A percentile compares a stretch with the other conserved stretches of the same genome.
Evolutionary conservation across 2,888 invertebrate species (phyloP).

Genomic region (Macropis europaea): DNA sequence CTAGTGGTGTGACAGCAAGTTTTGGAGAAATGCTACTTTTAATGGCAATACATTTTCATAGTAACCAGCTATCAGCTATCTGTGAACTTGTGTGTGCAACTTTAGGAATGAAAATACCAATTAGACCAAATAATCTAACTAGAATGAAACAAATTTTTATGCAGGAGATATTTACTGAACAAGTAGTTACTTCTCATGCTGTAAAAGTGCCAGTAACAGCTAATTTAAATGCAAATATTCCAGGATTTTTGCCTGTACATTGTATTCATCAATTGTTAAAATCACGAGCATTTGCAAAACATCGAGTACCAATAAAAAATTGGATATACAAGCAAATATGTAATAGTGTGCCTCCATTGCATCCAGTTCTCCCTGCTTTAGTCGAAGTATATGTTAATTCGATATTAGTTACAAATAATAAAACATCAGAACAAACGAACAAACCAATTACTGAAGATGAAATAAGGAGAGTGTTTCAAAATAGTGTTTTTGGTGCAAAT

Average conservation of each 20-base stretch:
- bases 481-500: conserved; percentile 88
- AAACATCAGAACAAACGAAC: conserved; percentile 89
- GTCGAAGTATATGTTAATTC: conserved; percentile 98
- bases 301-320: conserved; percentile 96
- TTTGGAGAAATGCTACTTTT: conserved; percentile 97
- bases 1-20: conserved; percentile 91
- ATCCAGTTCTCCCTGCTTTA: conserved; percentile 94
- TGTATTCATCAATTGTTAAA: conserved; percentile 97
- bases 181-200: conserved; percentile 97
- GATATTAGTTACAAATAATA: conserved; percentile 87
- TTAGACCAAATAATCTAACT: conserved; percentile 91
- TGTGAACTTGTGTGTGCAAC: conserved; percentile 96
- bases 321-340: conserved; percentile 98
- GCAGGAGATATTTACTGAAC: conserved; percentile 98
- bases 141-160: conserved; percentile 96
- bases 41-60: conserved; percentile 98
- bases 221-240: conserved; percentile 92
- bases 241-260: conserved; percentile 96
- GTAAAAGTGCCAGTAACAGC: conserved; percentile 97
- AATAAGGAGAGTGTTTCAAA: conserved; percentile 90
- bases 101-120: conserved; percentile 96
- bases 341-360: conserved; percentile 92
- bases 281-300: conserved; percentile 96
- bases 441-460: conserved; percentile 95
- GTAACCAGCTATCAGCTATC: conserved; percentile 95